These are phyloP conservation scores for Merops nubicus DNA, from an alignment of 2,113 vertebrate species.

Conservation along the genomic window DNA sequence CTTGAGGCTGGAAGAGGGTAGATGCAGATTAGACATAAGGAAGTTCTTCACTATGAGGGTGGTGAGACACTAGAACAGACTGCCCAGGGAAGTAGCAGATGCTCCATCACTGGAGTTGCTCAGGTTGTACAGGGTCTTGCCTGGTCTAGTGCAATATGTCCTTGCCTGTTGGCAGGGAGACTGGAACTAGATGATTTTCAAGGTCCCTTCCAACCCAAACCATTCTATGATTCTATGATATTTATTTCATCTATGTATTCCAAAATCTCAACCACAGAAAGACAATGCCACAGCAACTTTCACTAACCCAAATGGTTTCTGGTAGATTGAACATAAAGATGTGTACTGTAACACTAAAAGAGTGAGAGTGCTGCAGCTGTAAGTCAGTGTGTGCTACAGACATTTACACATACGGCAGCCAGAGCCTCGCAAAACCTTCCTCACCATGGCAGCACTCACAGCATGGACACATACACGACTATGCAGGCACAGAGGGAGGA, in stretches of 20 bases:
- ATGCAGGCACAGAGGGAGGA: background rate
- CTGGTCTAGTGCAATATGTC: no score
- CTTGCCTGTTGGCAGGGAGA: no score
- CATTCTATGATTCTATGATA: no score
- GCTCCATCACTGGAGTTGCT: no score
- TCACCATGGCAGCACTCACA: background rate
- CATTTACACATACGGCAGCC: background rate
- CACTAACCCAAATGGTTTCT: background rate
- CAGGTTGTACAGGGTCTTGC: no score
- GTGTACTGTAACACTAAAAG: background rate
- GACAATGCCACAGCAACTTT: background rate
- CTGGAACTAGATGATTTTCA: no score
- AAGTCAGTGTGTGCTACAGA: background rate
- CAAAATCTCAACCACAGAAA: background rate
- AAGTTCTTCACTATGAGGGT: no score
- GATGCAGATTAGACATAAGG: no score
- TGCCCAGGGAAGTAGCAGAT: no score
- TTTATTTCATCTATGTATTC: background rate
- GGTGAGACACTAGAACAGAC: no score
- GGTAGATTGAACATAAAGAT: background rate
- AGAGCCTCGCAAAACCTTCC: background rate
- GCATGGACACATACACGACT: background rate
- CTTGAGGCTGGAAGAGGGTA: no score
- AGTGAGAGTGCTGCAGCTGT: background rate
- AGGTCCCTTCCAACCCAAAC: no score